Evolutionary conservation across 64 coral and sea anemone genomes (phyloP).

Genomic region (Pocillopora damicornis): DNA sequence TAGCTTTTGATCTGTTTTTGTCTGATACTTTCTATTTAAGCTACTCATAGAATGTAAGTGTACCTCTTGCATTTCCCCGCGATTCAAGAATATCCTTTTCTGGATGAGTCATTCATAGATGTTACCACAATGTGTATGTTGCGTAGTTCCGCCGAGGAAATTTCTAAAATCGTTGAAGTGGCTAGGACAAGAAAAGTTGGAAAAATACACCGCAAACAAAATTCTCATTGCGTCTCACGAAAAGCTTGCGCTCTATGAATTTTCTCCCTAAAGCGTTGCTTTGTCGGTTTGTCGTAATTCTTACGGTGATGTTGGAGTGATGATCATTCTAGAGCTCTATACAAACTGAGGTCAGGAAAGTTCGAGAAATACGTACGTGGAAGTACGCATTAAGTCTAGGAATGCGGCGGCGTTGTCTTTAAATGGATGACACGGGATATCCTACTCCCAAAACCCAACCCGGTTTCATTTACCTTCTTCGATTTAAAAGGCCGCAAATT

Average conservation of each 20-base stretch:
- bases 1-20: too few relatives aligned
- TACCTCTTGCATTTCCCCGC: too few relatives aligned
- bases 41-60: too few relatives aligned
- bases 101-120: not conserved
- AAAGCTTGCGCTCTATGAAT: too few relatives aligned
- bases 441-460: not conserved
- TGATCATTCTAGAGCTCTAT: not conserved
- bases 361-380: slow-evolving; percentile 9
- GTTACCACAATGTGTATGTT: not conserved
- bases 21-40: too few relatives aligned
- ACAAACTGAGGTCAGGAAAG: slow-evolving; percentile 15
- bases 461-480: not conserved
- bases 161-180: slow-evolving; percentile 12
- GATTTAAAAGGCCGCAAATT: not conserved
- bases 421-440: not conserved
- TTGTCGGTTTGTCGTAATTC: not conserved
- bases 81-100: not conserved
- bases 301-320: not conserved
- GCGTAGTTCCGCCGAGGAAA: slow-evolving; percentile 15
- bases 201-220: too few relatives aligned
- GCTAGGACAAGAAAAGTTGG: not conserved
- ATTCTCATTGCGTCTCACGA: too few relatives aligned
- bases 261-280: not conserved
- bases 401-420: not conserved
- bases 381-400: slow-evolving; percentile 9